phyloP scores from a whole-genome alignment of 2,113 vertebrate genomes.

The Podarcis cretensis region DNA sequence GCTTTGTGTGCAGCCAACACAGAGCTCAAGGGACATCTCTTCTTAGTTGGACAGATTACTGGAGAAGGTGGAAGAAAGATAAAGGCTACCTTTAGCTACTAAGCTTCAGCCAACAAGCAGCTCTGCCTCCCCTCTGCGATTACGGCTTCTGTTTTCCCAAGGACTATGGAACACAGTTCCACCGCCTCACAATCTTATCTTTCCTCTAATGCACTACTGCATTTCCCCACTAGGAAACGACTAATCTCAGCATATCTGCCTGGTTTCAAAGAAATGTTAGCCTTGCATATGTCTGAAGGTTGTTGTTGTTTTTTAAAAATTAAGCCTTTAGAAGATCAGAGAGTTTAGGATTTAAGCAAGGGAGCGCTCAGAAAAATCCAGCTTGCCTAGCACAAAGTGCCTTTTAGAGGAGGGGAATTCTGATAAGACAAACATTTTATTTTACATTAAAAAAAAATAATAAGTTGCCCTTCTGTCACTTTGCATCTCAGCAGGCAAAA shows the following conservation, averaged over 20 bases:
- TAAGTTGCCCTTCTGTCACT: not conserved
- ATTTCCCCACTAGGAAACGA: not conserved
- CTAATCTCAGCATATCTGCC: constrained; percentile 33
- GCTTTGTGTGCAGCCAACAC: constrained; percentile 4
- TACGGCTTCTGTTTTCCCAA: constrained; percentile 6
- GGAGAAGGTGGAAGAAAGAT: constrained; percentile 10
- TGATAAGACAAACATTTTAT: not conserved
- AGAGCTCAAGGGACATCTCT: constrained; percentile 4
- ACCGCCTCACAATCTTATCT: not conserved
- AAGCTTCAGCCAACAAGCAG: not conserved
- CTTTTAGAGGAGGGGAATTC: not conserved
- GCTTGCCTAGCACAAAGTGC: not conserved
- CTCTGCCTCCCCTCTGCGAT: not conserved
- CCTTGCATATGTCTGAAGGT: constrained; percentile 13
- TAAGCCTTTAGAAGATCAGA: constrained; percentile 19
- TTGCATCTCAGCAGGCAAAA: not conserved
- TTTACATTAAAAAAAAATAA: not conserved
- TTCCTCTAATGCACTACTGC: not conserved
- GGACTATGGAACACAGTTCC: not conserved
- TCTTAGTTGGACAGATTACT: not conserved
- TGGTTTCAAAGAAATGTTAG: constrained; percentile 53
- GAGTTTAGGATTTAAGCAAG: constrained; percentile 20
- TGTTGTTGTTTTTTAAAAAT: not conserved
- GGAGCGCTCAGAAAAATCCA: not conserved
- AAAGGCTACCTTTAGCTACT: not conserved